These are phyloP conservation scores for Rhagologus leucostigma DNA, from an alignment of 2,113 vertebrate species.

Conservation along the genomic window DNA sequence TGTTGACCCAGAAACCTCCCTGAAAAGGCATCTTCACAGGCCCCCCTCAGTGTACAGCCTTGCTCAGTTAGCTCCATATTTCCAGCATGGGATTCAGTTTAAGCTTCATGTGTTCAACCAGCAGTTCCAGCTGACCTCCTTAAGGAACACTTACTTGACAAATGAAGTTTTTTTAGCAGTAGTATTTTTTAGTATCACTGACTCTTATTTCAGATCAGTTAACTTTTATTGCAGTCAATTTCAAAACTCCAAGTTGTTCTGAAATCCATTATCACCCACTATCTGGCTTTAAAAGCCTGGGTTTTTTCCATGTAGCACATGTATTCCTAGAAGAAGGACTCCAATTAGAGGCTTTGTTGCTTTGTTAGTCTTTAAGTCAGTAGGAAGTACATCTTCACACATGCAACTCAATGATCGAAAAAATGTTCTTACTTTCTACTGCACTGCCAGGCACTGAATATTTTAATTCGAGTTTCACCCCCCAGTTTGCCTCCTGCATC, in stretches of 20 bases:
- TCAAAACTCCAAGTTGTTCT: neutral
- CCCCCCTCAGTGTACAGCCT: neutral
- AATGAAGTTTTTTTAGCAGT: neutral
- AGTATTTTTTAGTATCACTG: neutral
- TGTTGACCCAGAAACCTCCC: neutral
- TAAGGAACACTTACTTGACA: neutral
- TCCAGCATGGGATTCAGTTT: neutral
- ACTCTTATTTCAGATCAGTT: neutral
- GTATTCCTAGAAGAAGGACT: neutral
- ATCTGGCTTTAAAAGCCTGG: neutral
- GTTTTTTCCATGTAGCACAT: neutral
- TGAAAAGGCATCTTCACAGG: neutral
- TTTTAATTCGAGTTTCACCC: neutral
- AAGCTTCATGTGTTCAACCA: neutral
- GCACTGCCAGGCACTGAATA: rapidly evolving
- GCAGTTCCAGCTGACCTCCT: neutral
- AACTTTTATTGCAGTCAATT: neutral
- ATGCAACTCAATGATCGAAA: neutral
- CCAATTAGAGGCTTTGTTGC: neutral
- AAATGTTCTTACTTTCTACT: neutral
- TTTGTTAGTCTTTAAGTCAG: neutral
- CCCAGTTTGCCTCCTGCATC: neutral
- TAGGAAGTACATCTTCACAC: neutral
- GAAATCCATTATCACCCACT: neutral
- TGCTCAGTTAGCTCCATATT: neutral